Evolutionary conservation across 2,888 invertebrate genomes (phyloP).

Genomic region (Drosophila neonasuta): DNA sequence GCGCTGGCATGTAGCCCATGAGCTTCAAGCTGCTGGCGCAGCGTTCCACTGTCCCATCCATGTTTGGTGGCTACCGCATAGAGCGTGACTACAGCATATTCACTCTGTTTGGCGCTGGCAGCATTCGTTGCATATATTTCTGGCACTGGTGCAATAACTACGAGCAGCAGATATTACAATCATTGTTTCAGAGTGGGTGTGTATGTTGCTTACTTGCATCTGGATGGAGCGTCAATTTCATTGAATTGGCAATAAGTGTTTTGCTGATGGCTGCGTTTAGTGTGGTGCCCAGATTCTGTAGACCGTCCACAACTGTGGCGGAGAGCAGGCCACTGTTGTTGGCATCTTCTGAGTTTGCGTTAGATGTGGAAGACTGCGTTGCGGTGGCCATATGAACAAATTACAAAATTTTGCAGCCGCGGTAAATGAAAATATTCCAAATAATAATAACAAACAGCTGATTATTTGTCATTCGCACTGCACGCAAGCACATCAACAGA

Average conservation of each 20-base stretch:
- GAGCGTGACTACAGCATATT: slow-evolving; percentile 80
- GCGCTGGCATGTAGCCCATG: slow-evolving; percentile 63
- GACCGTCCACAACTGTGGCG: slow-evolving; percentile 76
- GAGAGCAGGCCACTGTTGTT: slow-evolving; percentile 61
- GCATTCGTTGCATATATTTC: slow-evolving; percentile 81
- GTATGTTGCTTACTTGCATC: slow-evolving; percentile 77
- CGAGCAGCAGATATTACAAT: background rate
- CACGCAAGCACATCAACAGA: background rate
- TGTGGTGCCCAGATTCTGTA: slow-evolving; percentile 74
- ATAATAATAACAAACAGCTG: slow-evolving; percentile 40
- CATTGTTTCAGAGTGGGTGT: no score
- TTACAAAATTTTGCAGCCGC: slow-evolving; percentile 9
- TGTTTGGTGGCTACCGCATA: slow-evolving; percentile 79
- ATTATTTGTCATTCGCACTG: slow-evolving; percentile 32
- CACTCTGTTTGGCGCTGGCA: slow-evolving; percentile 80
- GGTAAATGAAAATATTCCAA: slow-evolving; percentile 8
- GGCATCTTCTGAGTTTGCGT: slow-evolving; percentile 19
- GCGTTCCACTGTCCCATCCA: slow-evolving; percentile 66
- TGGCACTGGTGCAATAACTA: slow-evolving; percentile 81
- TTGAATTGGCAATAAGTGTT: slow-evolving; percentile 79
- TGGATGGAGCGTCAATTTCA: slow-evolving; percentile 80
- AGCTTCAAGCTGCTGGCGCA: slow-evolving; percentile 77
- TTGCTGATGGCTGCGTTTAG: slow-evolving; percentile 75
- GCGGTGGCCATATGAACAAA: slow-evolving; percentile 48
- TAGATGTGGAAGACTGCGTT: slow-evolving; percentile 17